Conservation (phyloP, 2,113 vertebrate genomes). For the Dendropsophus ebraccatus region DNA sequence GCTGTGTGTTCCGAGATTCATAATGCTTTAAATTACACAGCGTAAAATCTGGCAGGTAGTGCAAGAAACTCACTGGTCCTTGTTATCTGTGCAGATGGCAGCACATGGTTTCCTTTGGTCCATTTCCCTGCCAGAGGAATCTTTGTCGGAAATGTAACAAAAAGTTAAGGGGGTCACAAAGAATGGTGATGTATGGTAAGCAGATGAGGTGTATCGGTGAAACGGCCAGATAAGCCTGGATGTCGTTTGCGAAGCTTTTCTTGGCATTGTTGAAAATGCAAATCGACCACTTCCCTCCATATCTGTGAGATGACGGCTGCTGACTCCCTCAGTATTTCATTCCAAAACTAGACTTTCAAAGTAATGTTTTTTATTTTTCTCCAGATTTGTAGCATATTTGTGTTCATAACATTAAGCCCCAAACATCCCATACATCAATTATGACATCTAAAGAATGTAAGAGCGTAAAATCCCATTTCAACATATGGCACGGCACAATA, state of each 20-base stretch:
- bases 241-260: constrained; percentile 21
- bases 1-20: constrained; percentile 3
- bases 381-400: neutral
- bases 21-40: constrained; percentile 9
- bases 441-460: constrained; percentile 30
- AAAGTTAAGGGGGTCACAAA: constrained; percentile 21
- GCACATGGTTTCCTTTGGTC: constrained; percentile 27
- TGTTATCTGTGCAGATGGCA: constrained; percentile 36
- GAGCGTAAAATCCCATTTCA: constrained; percentile 9
- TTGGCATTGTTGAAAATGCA: constrained; percentile 3
- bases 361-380: neutral
- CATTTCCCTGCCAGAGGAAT: neutral
- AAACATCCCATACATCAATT: constrained; percentile 39
- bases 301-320: neutral
- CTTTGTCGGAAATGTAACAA: neutral
- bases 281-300: neutral
- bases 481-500: constrained; percentile 33
- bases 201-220: constrained; percentile 23
- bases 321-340: neutral
- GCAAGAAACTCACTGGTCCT: constrained; percentile 20
- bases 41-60: neutral
- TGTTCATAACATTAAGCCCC: constrained; percentile 21
- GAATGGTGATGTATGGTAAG: constrained; percentile 35
- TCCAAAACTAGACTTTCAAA: constrained; percentile 27
- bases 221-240: constrained; percentile 1